Evolutionary conservation across 2,113 vertebrate genomes (phyloP).

Genomic region (Tapirus terrestris): DNA sequence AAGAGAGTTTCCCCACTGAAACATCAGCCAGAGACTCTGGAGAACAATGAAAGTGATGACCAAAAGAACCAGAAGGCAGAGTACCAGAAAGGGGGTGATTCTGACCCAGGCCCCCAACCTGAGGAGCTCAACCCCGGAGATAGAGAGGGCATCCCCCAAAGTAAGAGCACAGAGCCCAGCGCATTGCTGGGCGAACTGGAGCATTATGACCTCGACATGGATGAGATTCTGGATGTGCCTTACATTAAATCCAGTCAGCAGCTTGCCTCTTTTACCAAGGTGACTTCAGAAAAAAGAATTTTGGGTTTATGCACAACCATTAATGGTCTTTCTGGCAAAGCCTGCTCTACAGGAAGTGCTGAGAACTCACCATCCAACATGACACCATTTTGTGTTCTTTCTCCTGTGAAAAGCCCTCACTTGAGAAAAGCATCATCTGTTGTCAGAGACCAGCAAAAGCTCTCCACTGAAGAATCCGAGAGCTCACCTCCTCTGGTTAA

Average conservation of each 20-base stretch:
- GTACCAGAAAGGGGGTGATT: conserved; percentile 85
- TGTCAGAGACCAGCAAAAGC: conserved; percentile 90
- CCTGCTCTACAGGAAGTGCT: conserved; percentile 82
- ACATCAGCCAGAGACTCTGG: conserved; percentile 95
- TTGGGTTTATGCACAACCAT: conserved; percentile 82
- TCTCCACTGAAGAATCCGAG: conserved; percentile 85
- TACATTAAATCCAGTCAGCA: conserved; percentile 98
- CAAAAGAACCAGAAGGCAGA: conserved; percentile 89
- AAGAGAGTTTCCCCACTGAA: conserved; percentile 98
- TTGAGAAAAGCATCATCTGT: conserved; percentile 91
- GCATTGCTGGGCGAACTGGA: conserved; percentile 94
- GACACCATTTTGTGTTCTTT: conserved; percentile 92
- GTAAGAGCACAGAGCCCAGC: conserved; percentile 81
- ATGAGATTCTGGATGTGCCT: conserved; percentile 99
- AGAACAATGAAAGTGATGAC: conserved; percentile 92
- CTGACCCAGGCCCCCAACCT: conserved; percentile 80
- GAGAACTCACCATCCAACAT: conserved; percentile 85
- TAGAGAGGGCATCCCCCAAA: conserved; percentile 83
- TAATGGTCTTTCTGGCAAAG: conserved; percentile 87
- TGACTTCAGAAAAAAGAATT: conserved; percentile 90
- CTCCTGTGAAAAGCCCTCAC: conserved; percentile 94
- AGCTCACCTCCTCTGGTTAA: conserved; percentile 85
- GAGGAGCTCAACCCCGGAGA: conserved; percentile 82
- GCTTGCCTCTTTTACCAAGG: conserved; percentile 91
- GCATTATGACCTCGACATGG: conserved; percentile 99